Evolutionary conservation across 2,113 vertebrate species (phyloP), one percentile per base, ranked within the genome.

Genomic region (Anhinga rufa): DNA sequence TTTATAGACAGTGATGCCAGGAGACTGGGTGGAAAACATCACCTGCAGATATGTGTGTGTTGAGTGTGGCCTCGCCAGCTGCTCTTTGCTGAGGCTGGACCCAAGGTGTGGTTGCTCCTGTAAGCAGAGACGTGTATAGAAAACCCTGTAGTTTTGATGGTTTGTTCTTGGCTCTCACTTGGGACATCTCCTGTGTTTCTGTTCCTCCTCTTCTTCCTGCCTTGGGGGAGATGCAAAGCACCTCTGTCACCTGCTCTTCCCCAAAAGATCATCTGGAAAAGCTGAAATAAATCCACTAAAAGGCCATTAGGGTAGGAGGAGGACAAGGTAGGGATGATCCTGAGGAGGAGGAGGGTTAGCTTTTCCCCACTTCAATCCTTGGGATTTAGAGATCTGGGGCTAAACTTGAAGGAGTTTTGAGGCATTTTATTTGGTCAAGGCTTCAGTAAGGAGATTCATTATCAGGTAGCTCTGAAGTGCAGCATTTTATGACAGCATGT

Each of bases 401-500:
- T 32, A 42, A 80, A 64, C 19, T 25, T 32, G 72, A 54, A 55
- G 24, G 19, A 42, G 29, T 78, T 93, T 25, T 1, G 5, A 54
- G 51, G 42, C 21, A 4, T 87, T 94, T 86, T 61, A 38, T 46
- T n/a, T 55, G 38, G 6, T 54, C n/a, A 38, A 68, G 17, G 7
- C 22, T 88, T 80, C 28, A 9, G 22, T 7, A 3, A 82, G 84
- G 34, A 52, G 22, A 11, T 38, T 85, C 4, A 3, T 52, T 36
- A 20, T 14, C 2, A 0, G 7, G 46, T 10, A 19, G 42, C 71
- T 54, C 44, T 28, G 32, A 69, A 22, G 29, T 8, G 8, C 42
- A 18, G 52, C 8, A 0, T 13, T 7, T 15, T 55, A 15, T 1
- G 16, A 8, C 19, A 71, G 40, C 2, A 0, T 14, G 65, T 32